A percentile compares a stretch with the other conserved stretches of the same genome.
These are phyloP conservation scores for Graptemys geographica DNA, from an alignment of 2,797 vertebrate species.

Conservation along the genomic window DNA sequence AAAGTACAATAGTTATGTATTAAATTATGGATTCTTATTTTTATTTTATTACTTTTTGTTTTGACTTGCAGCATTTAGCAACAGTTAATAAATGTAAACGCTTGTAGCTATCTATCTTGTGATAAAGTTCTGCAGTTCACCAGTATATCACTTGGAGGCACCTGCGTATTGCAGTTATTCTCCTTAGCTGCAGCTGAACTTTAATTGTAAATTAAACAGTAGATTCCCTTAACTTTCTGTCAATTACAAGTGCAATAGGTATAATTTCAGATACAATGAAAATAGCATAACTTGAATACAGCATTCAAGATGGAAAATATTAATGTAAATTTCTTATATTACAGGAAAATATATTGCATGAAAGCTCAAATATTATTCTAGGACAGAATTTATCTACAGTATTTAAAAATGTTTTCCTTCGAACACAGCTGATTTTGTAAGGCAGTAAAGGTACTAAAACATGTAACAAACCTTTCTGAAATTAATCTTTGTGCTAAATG, in stretches of 20 bases:
- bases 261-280: neutral
- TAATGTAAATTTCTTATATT: neutral
- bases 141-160: constrained; percentile 69
- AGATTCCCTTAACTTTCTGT: neutral
- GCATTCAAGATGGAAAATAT: constrained; percentile 1
- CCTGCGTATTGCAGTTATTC: constrained; percentile 33
- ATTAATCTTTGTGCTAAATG: neutral
- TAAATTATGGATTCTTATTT: neutral
- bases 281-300: neutral
- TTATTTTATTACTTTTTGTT: neutral
- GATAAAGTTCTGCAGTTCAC: constrained; percentile 34
- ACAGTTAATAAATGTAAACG: neutral
- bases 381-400: neutral
- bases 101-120: neutral
- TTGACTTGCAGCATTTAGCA: fast-evolving
- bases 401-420: neutral
- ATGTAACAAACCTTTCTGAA: neutral
- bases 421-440: neutral
- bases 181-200: neutral
- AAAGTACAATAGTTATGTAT: neutral
- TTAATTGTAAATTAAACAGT: neutral
- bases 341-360: neutral
- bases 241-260: neutral
- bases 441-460: neutral
- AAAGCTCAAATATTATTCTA: neutral